Percentiles rank a stretch among this genome's conserved stretches.
Evolutionary conservation across 2,797 vertebrate species (phyloP).

Genomic region (Oryzias sinensis): DNA sequence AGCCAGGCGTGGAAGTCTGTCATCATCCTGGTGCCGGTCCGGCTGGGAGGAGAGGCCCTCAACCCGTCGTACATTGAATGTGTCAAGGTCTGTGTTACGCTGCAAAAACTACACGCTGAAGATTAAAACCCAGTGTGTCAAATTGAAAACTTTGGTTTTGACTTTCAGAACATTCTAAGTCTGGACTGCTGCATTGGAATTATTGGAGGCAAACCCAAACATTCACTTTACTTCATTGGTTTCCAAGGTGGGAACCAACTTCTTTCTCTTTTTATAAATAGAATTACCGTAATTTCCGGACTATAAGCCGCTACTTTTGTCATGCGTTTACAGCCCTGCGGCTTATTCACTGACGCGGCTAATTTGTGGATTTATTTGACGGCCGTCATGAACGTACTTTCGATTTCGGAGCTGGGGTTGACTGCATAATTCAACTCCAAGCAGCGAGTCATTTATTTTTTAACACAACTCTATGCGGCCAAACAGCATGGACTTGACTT

Average conservation of each 20-base stretch:
- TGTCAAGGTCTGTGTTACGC: constrained; percentile 81
- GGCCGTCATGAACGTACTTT: no score
- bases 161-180: constrained; percentile 85
- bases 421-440: no score
- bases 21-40: constrained; percentile 88
- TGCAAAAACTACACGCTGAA: background rate
- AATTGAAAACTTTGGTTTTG: background rate
- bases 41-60: constrained; percentile 88
- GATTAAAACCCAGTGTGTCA: background rate
- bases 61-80: constrained; percentile 89
- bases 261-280: background rate
- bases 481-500: no score
- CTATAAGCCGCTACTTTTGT: no score
- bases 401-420: no score
- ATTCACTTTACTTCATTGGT: constrained; percentile 90
- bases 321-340: no score
- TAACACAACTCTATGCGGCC: no score
- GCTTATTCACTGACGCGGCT: no score
- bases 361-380: no score
- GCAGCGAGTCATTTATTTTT: no score
- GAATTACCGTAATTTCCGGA: no score
- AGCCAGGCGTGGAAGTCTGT: constrained; percentile 82
- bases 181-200: constrained; percentile 89
- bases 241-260: constrained; percentile 83
- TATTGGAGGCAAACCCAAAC: constrained; percentile 91